Conservation (phyloP, 2,888 invertebrate genomes). For the Drosophila austrosaltans region DNA sequence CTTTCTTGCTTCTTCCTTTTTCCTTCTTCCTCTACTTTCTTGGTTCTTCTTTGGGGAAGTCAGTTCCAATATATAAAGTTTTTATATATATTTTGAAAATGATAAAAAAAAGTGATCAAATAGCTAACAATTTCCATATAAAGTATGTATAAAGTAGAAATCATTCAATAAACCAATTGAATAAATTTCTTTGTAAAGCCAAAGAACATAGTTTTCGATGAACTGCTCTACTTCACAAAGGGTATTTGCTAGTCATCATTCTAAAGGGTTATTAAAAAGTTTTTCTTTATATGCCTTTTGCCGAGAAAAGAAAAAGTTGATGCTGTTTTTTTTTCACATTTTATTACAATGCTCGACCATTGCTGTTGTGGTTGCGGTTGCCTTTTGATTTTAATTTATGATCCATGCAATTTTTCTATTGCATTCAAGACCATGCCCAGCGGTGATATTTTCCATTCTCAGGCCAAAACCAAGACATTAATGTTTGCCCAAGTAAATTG, state of each 20-base stretch:
- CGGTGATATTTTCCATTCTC: conserved; percentile 31
- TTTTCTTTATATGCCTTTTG: conserved; percentile 30
- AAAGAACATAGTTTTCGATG: too few species aligned
- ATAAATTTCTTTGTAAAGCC: too few species aligned
- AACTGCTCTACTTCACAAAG: neutral
- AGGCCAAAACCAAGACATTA: conserved; percentile 34
- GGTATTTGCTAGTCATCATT: neutral
- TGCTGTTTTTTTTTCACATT: conserved; percentile 36
- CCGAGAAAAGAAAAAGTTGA: conserved; percentile 10
- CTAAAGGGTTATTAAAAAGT: neutral
- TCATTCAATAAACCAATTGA: too few species aligned
- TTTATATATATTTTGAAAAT: too few species aligned
- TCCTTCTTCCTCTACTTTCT: too few species aligned
- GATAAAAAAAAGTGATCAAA: too few species aligned
- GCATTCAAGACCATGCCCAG: conserved; percentile 38
- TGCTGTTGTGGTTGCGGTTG: conserved; percentile 18
- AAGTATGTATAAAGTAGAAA: too few species aligned
- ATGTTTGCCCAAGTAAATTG: conserved; percentile 30
- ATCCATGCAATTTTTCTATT: conserved; percentile 43
- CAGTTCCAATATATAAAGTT: too few species aligned
- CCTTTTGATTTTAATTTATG: conserved; percentile 63
- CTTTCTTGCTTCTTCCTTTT: too few species aligned
- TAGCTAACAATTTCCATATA: too few species aligned
- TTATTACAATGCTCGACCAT: conserved; percentile 32
- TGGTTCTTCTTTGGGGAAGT: too few species aligned